phyloP scores from a whole-genome alignment of 2,113 vertebrate genomes.

The Oncorhynchus clarkii region DNA sequence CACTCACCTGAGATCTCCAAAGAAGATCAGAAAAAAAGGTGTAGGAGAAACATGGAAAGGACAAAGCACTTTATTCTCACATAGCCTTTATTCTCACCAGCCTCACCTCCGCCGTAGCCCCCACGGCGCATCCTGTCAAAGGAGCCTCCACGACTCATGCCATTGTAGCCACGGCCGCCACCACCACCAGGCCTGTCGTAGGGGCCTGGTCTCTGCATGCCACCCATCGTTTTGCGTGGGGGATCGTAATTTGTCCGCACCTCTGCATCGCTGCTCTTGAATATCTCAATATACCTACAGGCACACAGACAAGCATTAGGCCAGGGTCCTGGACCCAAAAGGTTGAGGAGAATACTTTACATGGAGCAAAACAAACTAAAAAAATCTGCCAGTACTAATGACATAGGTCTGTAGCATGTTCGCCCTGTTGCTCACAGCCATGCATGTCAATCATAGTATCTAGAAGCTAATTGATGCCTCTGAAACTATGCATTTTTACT shows the following conservation, averaged over 20 bases:
- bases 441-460: neutral
- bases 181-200: conserved; percentile 87
- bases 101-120: conserved; percentile 89
- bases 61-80: neutral
- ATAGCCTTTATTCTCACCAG: conserved; percentile 25
- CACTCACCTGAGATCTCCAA: too few relatives aligned
- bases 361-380: neutral
- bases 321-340: neutral
- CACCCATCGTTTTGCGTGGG: conserved; percentile 90
- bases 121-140: conserved; percentile 95
- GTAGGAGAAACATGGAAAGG: neutral
- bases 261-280: conserved; percentile 98
- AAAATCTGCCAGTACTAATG: neutral
- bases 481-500: neutral
- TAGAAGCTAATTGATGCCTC: neutral
- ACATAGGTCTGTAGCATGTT: neutral
- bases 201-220: conserved; percentile 95
- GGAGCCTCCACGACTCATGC: conserved; percentile 83
- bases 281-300: conserved; percentile 99
- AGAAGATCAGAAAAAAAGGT: neutral
- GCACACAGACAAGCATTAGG: conserved; percentile 51
- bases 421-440: conserved; percentile 11
- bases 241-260: conserved; percentile 98
- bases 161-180: conserved; percentile 89
- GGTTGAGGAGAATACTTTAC: neutral